Base-by-base conservation (phyloP, 2,888 invertebrate species). In the Andrena trimmerana region DNA sequence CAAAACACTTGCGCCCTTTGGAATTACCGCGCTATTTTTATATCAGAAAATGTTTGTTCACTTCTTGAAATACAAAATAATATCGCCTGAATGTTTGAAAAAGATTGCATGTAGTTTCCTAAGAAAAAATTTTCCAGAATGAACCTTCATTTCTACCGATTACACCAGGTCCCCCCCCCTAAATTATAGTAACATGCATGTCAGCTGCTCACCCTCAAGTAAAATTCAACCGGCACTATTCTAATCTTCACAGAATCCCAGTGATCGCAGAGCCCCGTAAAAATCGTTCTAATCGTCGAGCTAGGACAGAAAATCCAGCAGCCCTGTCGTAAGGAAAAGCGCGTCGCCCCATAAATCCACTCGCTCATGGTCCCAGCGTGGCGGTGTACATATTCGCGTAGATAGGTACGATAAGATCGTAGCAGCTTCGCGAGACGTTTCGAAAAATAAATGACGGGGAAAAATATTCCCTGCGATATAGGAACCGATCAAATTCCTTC, bases 401-500 rank as follows among this genome's bases (percentile, higher is more conserved):
- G 76, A 83, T 77, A 71, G 72, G 84, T 59, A 73, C 72, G 80
- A 78, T 83, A 84, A 75, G 86, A 81, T 85, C 78, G 88, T 80
- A 84, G 85, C 83, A 89, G 84, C 81, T 89, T 86, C 85, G 83
- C 86, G 83, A 85, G 84, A 87, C 84, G 81, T 87, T 90, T 88
- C 86, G 86, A 83, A 84, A 86, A 89, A 90, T 91, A 91, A 91
- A 90, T 90, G 90, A 90, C 85, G 90, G 82, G 89, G 90, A 89
- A 91, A 91, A 91, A 91, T 91, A 91, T 91, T 91, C 89, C 85
- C 77, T 70, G 85, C 87, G 88, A 89, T 87, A 90, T 87, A 88
- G 87, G 88, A 89, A 87, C 86, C 91, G 90, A 91, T 91, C 91
- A 90, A 91, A 91, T 91, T 91, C 90, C 89, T 90, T 75, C 89